Percentiles rank a stretch among this genome's conserved stretches.
These are phyloP conservation scores for Aphodius granarius DNA, from an alignment of 2,888 invertebrate species.

Conservation along the genomic window DNA sequence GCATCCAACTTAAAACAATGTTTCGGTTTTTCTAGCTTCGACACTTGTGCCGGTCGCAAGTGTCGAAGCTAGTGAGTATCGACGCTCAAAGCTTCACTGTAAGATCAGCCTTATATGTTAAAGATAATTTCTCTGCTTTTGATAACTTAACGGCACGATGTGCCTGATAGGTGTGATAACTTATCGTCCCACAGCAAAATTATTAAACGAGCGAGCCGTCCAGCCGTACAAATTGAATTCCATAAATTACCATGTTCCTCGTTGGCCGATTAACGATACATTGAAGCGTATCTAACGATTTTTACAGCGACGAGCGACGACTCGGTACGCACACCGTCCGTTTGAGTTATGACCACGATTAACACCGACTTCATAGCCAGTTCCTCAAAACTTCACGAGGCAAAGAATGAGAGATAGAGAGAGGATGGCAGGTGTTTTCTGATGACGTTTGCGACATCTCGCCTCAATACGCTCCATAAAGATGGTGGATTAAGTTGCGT, in stretches of 20 bases:
- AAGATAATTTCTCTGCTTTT: not conserved
- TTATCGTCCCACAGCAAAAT: not conserved
- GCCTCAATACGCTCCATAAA: slow-evolving; percentile 27
- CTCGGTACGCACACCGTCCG: slow-evolving; percentile 4
- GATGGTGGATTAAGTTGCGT: slow-evolving; percentile 29
- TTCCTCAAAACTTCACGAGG: not conserved
- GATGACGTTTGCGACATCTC: slow-evolving; percentile 9
- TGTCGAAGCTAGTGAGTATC: no score
- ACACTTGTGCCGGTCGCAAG: no score
- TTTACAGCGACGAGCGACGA: not conserved
- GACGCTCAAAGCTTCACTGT: no score
- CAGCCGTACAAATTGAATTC: not conserved
- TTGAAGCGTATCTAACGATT: slow-evolving; percentile 7
- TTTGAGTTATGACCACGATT: slow-evolving; percentile 6
- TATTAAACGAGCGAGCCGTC: not conserved
- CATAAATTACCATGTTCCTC: slow-evolving; percentile 9
- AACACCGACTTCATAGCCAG: not conserved
- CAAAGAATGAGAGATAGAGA: not conserved
- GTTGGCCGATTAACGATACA: slow-evolving; percentile 9
- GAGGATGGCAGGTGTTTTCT: slow-evolving; percentile 26
- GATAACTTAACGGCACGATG: not conserved
- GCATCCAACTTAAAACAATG: no score
- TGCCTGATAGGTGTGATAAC: not conserved
- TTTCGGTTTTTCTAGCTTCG: no score
- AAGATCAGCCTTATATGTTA: no score